These are phyloP conservation scores for Saxicola maurus DNA, from an alignment of 2,797 vertebrate species.

Conservation along the genomic window DNA sequence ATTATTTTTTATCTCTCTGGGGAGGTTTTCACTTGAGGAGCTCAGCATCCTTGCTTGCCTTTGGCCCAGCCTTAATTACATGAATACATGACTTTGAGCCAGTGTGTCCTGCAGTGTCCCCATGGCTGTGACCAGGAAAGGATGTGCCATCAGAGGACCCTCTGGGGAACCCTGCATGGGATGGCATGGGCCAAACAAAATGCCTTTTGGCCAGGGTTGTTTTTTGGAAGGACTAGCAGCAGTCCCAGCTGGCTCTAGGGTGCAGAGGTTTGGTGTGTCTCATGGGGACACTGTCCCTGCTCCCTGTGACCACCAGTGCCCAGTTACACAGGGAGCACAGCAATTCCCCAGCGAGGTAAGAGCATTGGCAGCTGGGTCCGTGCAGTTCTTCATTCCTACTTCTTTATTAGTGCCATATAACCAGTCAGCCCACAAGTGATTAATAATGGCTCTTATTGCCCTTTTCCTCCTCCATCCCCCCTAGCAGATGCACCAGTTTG, in stretches of 20 bases:
- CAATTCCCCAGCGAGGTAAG: not conserved
- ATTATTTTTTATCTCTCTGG: not conserved
- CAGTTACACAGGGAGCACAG: not conserved
- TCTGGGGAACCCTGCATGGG: fast-evolving
- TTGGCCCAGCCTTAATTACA: not conserved
- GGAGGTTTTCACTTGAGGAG: not conserved
- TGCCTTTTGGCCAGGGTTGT: fast-evolving
- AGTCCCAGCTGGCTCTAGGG: not conserved
- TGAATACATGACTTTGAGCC: not conserved
- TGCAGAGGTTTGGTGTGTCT: not conserved
- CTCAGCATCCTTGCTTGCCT: not conserved
- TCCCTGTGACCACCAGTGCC: not conserved
- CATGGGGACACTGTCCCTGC: not conserved
- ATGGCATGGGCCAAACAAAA: not conserved
- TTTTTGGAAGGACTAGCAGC: fast-evolving
- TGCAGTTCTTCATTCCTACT: not conserved
- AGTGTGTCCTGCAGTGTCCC: not conserved
- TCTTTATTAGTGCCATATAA: not conserved
- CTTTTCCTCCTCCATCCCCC: not conserved
- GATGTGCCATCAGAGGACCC: not conserved
- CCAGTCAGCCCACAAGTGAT: not conserved
- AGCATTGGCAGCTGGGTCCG: fast-evolving
- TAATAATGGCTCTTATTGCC: not conserved
- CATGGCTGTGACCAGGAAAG: not conserved
- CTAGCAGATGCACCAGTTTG: not conserved